Evolutionary conservation across 2,113 vertebrate species (phyloP).

Genomic region (Hiodon tergisus): DNA sequence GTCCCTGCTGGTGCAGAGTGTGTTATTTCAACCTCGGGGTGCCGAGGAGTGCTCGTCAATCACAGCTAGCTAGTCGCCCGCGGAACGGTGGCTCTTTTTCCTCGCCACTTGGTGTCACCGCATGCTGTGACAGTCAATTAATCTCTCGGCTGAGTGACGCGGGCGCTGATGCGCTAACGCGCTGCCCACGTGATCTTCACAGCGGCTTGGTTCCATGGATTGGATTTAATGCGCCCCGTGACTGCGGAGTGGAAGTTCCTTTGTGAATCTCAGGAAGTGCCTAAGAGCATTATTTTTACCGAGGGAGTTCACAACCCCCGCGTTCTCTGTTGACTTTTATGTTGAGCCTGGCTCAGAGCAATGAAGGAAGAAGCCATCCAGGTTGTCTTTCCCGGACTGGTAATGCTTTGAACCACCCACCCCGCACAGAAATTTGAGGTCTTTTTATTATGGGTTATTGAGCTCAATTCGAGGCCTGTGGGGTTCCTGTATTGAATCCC

Average conservation of each 20-base stretch:
- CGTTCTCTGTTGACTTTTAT: background rate
- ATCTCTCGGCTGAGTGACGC: constrained; percentile 3
- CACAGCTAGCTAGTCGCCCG: constrained; percentile 1
- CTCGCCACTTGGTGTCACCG: constrained; percentile 19
- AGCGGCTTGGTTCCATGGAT: background rate
- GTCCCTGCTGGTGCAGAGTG: background rate
- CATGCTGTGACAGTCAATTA: constrained; percentile 20
- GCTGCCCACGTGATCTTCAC: background rate
- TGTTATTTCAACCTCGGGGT: background rate
- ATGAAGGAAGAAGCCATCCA: background rate
- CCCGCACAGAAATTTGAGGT: background rate
- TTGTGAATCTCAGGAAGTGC: constrained; percentile 5
- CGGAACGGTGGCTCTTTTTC: background rate
- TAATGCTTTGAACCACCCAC: background rate
- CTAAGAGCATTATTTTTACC: background rate
- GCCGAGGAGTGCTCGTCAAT: background rate
- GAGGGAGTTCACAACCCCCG: background rate
- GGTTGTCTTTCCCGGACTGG: background rate
- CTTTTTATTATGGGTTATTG: background rate
- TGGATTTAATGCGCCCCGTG: background rate
- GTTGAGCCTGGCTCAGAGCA: background rate
- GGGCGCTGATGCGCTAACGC: background rate
- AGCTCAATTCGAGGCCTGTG: background rate
- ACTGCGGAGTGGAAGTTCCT: background rate
- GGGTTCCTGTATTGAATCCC: background rate